phyloP scores from a whole-genome alignment of 2,888 invertebrate species.

The Linnaemya vulpina region DNA sequence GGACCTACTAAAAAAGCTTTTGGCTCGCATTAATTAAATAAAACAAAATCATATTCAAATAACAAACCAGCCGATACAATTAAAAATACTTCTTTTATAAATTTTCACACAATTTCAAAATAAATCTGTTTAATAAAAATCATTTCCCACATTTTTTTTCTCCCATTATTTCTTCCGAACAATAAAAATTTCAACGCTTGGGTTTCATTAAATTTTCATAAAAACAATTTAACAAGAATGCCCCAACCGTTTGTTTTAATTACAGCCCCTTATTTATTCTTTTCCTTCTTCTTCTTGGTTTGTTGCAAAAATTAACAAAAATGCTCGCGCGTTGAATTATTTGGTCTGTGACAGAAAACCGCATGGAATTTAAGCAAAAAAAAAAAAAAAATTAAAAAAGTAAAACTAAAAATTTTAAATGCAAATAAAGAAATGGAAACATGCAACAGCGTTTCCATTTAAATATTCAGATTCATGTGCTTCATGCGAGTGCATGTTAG shows the following conservation, averaged over 20 bases:
- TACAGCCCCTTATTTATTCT: not conserved
- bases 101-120: too few species aligned
- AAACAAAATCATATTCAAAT: not conserved
- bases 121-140: too few species aligned
- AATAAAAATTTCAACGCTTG: not conserved
- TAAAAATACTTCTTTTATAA: too few species aligned
- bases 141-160: too few species aligned
- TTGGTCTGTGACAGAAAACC: conserved; percentile 41
- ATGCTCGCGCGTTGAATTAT: conserved; percentile 20
- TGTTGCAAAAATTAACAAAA: conserved; percentile 9
- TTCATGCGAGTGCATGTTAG: not conserved
- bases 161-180: too few species aligned
- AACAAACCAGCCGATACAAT: too few species aligned
- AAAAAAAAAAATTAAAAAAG: conserved; percentile 1
- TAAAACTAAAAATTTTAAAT: conserved; percentile 7
- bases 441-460: not conserved
- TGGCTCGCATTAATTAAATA: too few species aligned
- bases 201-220: not conserved
- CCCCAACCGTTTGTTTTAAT: conserved; percentile 2
- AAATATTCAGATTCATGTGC: not conserved
- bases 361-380: conserved; percentile 19
- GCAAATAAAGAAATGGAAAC: conserved; percentile 40
- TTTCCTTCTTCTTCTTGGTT: not conserved
- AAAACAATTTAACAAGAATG: conserved; percentile 11
- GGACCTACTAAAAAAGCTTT: too few species aligned